phyloP scores from a whole-genome alignment of 2,888 invertebrate species.

The Ophraella communa region DNA sequence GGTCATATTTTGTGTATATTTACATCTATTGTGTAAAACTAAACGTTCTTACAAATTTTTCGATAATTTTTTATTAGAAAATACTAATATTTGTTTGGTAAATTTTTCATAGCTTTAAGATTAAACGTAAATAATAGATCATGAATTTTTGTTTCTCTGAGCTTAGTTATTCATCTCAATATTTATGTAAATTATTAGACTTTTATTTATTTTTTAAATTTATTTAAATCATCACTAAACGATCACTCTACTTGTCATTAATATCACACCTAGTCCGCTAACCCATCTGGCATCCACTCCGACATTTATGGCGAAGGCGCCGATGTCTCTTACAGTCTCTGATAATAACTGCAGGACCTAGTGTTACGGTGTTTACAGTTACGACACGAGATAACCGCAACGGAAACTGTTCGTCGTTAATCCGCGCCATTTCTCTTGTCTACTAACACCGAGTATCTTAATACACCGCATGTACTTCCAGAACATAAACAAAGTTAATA shows the following conservation, averaged over 20 bases:
- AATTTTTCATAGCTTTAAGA: no score
- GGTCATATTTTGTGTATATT: no score
- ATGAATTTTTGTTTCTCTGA: no score
- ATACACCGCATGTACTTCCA: neutral
- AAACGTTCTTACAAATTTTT: no score
- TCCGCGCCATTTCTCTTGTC: conserved; percentile 43
- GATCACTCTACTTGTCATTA: neutral
- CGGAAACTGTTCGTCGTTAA: conserved; percentile 42
- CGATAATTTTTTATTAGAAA: no score
- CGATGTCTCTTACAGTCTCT: conserved; percentile 22
- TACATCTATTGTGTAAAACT: no score
- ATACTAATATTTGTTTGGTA: no score
- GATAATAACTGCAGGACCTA: conserved; percentile 34
- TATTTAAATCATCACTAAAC: no score
- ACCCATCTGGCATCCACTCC: conserved; percentile 27
- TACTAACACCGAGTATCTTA: conserved; percentile 16
- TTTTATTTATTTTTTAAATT: no score
- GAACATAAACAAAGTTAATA: neutral
- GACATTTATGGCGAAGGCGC: conserved; percentile 44
- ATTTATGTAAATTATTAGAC: no score
- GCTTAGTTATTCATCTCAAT: no score
- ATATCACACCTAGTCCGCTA: neutral
- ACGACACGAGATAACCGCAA: conserved; percentile 45
- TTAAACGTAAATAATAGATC: no score
- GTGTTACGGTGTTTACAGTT: conserved; percentile 41